Base-by-base conservation (phyloP, 2,113 vertebrate species). In the Anguilla japonica region DNA sequence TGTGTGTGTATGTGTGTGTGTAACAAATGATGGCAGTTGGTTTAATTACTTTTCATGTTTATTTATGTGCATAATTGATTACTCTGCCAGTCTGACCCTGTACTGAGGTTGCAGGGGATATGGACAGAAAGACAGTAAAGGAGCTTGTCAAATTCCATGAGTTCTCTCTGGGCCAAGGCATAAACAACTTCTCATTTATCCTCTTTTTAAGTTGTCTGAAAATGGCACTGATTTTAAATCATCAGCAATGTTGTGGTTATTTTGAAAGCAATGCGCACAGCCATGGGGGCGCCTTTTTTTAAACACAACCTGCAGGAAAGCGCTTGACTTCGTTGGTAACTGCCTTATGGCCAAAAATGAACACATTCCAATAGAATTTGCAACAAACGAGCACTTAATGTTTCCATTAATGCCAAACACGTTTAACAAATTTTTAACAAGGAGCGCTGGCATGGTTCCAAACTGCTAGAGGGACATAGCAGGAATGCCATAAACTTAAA, bases 341-440 rank as follows among this genome's bases (percentile, higher is more conserved):
- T 95, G 95, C 95, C 95, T 95, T 93, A 95, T 95, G 91, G 94
- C 94, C 94, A 96, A 94, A 96, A 97, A 97, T 95, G 96, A 95
- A 97, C 96, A 96, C 95, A 96, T 97, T 96, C 96, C 96, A 91
- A 96, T 96, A 94, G 94, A 94, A 94, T 95, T 96, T 96, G 96
- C 96, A 97, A 97, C 96, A 97, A 98, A 97, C 96, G 96, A 97
- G 95, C 95, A 95, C 95, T 97, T 96, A 96, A 96, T 97, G 96
- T 97, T 96, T 98, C 96, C 95, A 95, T 95, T 95, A 96, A 96
- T 97, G 96, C 96, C 97, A 98, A 94, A 96, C 95, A 97, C 95
- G 93, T 96, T 97, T 97, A 97, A 96, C 94, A 95, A 95, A 96
- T 97, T 97, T 96, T 96, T 96, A 96, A 96, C 94, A 96, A 96